Evolutionary conservation across 2,797 vertebrate species (phyloP).

Genomic region (Cheirogaleus major): DNA sequence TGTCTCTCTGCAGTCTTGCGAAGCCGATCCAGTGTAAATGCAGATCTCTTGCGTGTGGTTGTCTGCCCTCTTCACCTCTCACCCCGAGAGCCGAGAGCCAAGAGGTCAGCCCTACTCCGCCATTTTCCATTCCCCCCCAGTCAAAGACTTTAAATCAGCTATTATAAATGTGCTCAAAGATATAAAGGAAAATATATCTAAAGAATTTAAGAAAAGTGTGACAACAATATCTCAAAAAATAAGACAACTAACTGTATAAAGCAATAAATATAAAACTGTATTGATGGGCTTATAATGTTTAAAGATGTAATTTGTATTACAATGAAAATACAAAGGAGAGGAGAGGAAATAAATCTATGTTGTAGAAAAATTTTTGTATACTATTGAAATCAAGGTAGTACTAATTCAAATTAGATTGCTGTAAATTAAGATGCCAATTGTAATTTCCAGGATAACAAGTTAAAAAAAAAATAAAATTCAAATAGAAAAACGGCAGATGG

Average conservation of each 20-base stretch:
- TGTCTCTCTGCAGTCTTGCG: no score
- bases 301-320: neutral
- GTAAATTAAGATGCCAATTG: neutral
- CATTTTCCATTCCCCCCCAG: neutral
- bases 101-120: no score
- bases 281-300: neutral
- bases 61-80: no score
- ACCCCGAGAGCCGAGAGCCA: no score
- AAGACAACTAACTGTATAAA: neutral
- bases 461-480: neutral
- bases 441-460: neutral
- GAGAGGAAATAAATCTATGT: neutral
- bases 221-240: neutral
- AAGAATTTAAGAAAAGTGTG: neutral
- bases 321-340: neutral
- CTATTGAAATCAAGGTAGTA: neutral
- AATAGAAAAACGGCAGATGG: neutral
- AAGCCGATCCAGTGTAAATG: no score
- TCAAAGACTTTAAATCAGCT: neutral
- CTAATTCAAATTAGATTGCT: neutral
- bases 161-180: neutral
- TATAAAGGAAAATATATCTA: neutral
- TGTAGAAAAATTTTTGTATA: neutral
- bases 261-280: neutral
- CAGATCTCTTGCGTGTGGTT: no score